These are phyloP conservation scores for Neosilurus hyrtlii DNA, from an alignment of 2,797 vertebrate genomes.

Conservation along the genomic window DNA sequence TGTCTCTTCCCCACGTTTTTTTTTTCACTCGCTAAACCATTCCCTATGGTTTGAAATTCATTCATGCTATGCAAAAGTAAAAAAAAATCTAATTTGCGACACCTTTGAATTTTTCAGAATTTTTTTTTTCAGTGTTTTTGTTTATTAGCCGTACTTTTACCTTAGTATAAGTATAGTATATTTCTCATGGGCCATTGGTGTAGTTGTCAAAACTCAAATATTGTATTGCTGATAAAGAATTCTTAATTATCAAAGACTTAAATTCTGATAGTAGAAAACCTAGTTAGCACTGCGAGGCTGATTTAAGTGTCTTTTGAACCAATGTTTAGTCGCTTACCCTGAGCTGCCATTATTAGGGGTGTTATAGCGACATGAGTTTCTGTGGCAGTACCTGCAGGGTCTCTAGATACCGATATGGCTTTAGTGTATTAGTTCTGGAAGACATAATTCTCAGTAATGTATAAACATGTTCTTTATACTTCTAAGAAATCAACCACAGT, in stretches of 20 bases:
- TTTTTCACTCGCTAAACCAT: no score
- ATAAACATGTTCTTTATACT: neutral
- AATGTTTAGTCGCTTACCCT: neutral
- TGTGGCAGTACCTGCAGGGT: neutral
- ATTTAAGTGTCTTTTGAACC: neutral
- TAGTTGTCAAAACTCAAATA: no score
- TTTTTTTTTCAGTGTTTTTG: no score
- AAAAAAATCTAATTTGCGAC: no score
- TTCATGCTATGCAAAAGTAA: no score
- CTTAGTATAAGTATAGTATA: no score
- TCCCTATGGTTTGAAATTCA: no score
- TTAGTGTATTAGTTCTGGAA: neutral
- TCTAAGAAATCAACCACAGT: neutral
- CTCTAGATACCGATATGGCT: neutral
- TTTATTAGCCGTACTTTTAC: no score
- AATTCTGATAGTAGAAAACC: neutral
- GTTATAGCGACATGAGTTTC: neutral
- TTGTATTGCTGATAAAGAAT: neutral
- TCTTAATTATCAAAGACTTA: neutral
- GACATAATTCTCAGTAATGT: neutral
- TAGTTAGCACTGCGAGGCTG: neutral
- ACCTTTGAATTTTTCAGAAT: no score
- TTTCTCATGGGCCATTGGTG: no score
- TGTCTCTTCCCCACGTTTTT: no score
- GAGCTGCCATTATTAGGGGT: neutral